These are phyloP conservation scores for Drosophila ustulata DNA, from an alignment of 2,888 invertebrate genomes.

Conservation along the genomic window DNA sequence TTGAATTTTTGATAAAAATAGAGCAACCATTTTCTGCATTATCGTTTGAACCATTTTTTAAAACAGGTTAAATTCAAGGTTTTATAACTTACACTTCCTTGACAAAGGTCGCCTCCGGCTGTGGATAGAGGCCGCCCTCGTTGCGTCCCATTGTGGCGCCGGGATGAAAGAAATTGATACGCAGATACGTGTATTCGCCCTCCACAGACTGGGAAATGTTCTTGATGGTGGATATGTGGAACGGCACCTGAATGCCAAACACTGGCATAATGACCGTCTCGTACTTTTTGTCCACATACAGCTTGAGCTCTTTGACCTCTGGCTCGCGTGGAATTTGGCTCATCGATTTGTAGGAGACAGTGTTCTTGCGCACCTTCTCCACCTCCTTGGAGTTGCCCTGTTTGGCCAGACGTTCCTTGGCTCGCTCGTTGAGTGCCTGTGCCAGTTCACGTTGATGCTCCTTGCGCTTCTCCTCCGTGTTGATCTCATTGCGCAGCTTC, in stretches of 20 bases:
- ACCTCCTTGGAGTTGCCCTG: slow-evolving; percentile 94
- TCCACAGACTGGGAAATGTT: slow-evolving; percentile 99
- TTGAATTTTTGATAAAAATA: too few relatives aligned
- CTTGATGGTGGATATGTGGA: slow-evolving; percentile 99
- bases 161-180: slow-evolving; percentile 99
- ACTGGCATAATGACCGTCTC: slow-evolving; percentile 99
- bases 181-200: slow-evolving; percentile 98
- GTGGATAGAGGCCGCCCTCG: slow-evolving; percentile 95
- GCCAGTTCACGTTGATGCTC: slow-evolving; percentile 98
- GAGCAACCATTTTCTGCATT: too few relatives aligned
- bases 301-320: slow-evolving; percentile 96
- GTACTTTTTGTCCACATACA: slow-evolving; percentile 98
- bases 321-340: slow-evolving; percentile 97
- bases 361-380: slow-evolving; percentile 96
- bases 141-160: slow-evolving; percentile 98
- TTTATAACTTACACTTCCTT: slow-evolving; percentile 95
- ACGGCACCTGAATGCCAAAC: slow-evolving; percentile 98
- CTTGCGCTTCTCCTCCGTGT: slow-evolving; percentile 98
- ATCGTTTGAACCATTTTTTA: too few relatives aligned
- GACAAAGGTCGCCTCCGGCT: slow-evolving; percentile 98
- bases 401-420: slow-evolving; percentile 95
- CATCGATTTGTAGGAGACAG: slow-evolving; percentile 96
- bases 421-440: slow-evolving; percentile 95
- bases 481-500: slow-evolving; percentile 96
- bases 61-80: too few relatives aligned